phyloP scores from a whole-genome alignment of 2,888 invertebrate genomes.

The Oxyteleia sp. region DNA sequence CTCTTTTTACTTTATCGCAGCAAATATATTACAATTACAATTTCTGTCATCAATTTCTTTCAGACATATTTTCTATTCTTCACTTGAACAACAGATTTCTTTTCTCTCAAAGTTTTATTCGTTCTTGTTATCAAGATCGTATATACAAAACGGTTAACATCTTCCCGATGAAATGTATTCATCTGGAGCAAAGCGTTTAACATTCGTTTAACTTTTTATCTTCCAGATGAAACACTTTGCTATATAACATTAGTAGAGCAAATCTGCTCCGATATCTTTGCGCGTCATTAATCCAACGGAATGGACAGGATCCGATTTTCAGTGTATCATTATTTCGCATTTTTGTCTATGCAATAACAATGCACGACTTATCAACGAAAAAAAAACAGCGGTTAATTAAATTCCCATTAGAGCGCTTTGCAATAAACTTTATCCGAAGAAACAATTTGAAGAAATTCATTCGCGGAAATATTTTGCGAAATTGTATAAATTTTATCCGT shows the following conservation, averaged over 20 bases:
- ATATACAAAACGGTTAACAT: slow-evolving; percentile 39
- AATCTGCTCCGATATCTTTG: slow-evolving; percentile 60
- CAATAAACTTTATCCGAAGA: no score
- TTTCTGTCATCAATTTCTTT: not conserved
- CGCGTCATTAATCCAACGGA: slow-evolving; percentile 68
- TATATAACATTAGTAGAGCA: slow-evolving; percentile 55
- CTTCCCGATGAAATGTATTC: slow-evolving; percentile 50
- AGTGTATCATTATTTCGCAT: no score
- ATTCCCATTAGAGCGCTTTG: no score
- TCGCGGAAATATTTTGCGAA: no score
- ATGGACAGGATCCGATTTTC: no score
- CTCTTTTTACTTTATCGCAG: not conserved
- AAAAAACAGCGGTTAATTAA: no score
- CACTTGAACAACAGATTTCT: not conserved
- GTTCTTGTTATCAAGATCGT: slow-evolving; percentile 23
- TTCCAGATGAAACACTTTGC: slow-evolving; percentile 30
- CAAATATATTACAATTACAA: slow-evolving; percentile 10
- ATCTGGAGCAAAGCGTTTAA: slow-evolving; percentile 56
- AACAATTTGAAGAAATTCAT: no score
- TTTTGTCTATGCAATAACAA: no score
- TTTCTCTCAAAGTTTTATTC: slow-evolving; percentile 12
- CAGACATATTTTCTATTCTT: not conserved
- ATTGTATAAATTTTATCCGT: no score
- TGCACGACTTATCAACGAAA: no score
- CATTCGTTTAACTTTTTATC: slow-evolving; percentile 43